These are phyloP conservation scores for Hydrochoerus hydrochaeris DNA, from an alignment of 2,113 vertebrate genomes.

Conservation along the genomic window DNA sequence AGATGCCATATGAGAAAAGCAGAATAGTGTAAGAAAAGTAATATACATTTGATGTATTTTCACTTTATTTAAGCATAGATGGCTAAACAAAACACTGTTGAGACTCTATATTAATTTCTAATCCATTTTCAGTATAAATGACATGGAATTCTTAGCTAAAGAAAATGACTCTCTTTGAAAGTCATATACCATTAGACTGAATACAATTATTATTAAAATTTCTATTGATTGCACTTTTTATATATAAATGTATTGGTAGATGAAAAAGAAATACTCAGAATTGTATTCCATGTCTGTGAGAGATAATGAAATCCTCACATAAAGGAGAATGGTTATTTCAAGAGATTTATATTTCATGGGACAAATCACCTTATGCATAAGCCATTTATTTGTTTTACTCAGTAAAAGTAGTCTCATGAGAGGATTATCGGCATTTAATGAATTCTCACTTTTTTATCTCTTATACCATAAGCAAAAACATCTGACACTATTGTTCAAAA, in stretches of 20 bases:
- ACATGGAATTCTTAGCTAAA: not conserved
- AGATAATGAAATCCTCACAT: constrained; percentile 11
- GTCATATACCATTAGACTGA: not conserved
- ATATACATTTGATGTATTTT: not conserved
- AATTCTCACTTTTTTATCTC: constrained; percentile 54
- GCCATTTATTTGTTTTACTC: constrained; percentile 63
- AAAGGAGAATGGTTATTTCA: constrained; percentile 32
- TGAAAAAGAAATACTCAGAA: constrained; percentile 35
- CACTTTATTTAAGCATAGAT: not conserved
- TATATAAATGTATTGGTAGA: not conserved
- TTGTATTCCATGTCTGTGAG: not conserved
- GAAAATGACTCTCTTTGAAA: not conserved
- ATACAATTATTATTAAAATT: not conserved
- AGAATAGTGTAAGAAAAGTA: not conserved
- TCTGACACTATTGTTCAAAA: constrained; percentile 47
- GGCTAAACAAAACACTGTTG: not conserved
- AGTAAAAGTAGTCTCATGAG: constrained; percentile 34
- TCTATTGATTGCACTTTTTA: not conserved
- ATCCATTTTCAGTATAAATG: not conserved
- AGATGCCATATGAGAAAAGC: not conserved
- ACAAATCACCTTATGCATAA: constrained; percentile 54
- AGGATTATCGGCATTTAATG: constrained; percentile 54
- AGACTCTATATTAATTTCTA: not conserved
- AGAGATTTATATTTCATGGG: constrained; percentile 52
- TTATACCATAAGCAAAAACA: not conserved